Evolutionary conservation across 2,888 invertebrate species (phyloP), one percentile per base, ranked within the genome.

Genomic region (Patella depressa): DNA sequence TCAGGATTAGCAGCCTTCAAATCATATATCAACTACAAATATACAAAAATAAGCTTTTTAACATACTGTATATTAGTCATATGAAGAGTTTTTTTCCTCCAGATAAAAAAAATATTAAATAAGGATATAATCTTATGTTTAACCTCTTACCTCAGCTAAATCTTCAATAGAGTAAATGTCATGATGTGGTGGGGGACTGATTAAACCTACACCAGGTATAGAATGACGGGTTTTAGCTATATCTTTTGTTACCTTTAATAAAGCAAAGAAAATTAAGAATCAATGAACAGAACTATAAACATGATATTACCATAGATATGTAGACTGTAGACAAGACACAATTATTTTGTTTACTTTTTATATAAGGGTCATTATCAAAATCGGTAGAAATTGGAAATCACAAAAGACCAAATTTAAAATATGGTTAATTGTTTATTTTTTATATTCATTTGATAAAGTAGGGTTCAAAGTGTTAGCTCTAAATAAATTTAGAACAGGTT

Each of bases 81-180:
- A n/a, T n/a, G n/a, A n/a, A n/a, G 69, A 11, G 24, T 69, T 19
- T 69, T 9, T 12, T 34, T 34, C 34, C 34, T 34, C 5, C 45
- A 3, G 14, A 7, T 29, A 11, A 34, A 17, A 45, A 17, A 12
- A 17, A 12, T 53, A 29, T 29, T 24, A 12, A 17, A 19, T 15
- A 73, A n/a, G n/a, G 11, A n/a, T 34, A 72, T 3, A 19, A n/a
- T 57, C 1, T 57, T 55, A 0, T 57, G n/a, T 29, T 19, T 29
- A 45, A 73, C 59, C 45, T 17, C 69, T 65, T 82, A 93, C 93
- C 92, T 99, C 98, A 0, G 99, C 98, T 88, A 99, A 93, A 93
- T 99, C 99, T 92, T 99, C 99, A 90, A 99, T 99, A 74, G 98
- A 98, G 93, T 99, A 99, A 92, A 99, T 99, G 90, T 99, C 99